Base-by-base conservation (phyloP, 2,888 invertebrate species). In the Aspidiotus destructor region DNA sequence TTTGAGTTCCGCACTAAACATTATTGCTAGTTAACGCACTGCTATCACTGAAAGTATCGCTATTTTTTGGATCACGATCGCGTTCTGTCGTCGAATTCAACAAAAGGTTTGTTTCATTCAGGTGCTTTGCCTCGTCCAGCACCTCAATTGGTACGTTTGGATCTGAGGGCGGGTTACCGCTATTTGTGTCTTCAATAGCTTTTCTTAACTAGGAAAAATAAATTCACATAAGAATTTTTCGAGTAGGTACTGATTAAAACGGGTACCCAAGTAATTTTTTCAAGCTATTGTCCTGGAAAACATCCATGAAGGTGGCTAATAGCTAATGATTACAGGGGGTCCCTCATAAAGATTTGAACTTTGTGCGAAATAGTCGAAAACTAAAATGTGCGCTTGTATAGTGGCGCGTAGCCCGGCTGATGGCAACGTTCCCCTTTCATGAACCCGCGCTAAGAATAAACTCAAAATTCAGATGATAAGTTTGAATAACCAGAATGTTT, bases 131-230 rank as follows among this genome's bases (percentile, higher is more conserved):
- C 11, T 17, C 11, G 41, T 41, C 41, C 7, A 54, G 42, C 0
- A 40, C n/a, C 13, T 52, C 48, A 62, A 13, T 13, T 15, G 44
- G 41, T 41, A 16, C 40, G 15, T 28, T 52, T 13, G 60, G 60
- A 40, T 15, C 41, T 8, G 16, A n/a, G 8, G 53, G 68, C 28
- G 61, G 54, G 72, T 81, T 83, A 40, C 92, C 92, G 11, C 89
- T 86, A 78, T 92, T 92, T 17, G 91, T 89, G 75, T 92, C 90
- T 76, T 92, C 92, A 70, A 92, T 92, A 9, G 92, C 91, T 78
- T 87, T 89, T 70, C 92, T 84, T 53, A 92, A 81, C 87, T 89
- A 77, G 13, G n/a, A 77, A 76, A 28, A 60, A 11, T 1, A 60
- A 60, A 60, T 2, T 7, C 28, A 41, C 3, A 6, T 55, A n/a